A percentile compares a stretch with the other conserved stretches of the same genome.
Conservation (phyloP, 2,113 vertebrate species). For the Pipa parva region DNA sequence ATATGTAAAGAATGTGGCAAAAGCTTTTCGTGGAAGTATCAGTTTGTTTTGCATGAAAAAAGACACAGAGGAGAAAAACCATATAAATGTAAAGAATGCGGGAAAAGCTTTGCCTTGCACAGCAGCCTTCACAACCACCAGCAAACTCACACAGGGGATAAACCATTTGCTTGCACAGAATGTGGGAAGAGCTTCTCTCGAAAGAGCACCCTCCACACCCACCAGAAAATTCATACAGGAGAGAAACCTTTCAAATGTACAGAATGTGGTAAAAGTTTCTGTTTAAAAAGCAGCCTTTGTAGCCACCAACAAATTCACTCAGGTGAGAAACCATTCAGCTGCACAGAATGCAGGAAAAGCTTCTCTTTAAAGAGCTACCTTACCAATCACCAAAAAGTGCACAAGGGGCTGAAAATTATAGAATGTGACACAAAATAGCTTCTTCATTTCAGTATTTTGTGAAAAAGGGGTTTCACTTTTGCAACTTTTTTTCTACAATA, state of each 20-base stretch:
- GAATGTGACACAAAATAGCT: no score
- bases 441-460: no score
- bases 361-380: slow-evolving; percentile 56
- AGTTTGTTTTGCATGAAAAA: no score
- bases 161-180: neutral
- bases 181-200: neutral
- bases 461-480: no score
- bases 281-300: neutral
- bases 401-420: slow-evolving; percentile 55
- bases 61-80: no score
- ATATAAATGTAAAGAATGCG: slow-evolving; percentile 2
- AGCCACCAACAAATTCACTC: slow-evolving; percentile 48
- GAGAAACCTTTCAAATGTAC: neutral
- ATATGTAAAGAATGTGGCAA: no score
- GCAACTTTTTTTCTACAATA: no score
- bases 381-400: slow-evolving; percentile 54
- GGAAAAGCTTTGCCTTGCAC: neutral
- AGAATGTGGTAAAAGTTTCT: neutral
- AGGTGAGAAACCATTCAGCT: slow-evolving; percentile 53
- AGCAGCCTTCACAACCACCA: neutral
- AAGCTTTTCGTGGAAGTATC: no score
- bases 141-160: neutral
- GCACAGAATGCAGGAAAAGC: slow-evolving; percentile 55
- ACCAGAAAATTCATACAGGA: slow-evolving; percentile 38
- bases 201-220: neutral